Conservation (phyloP, 2,113 vertebrate species). For the Equus przewalskii region DNA sequence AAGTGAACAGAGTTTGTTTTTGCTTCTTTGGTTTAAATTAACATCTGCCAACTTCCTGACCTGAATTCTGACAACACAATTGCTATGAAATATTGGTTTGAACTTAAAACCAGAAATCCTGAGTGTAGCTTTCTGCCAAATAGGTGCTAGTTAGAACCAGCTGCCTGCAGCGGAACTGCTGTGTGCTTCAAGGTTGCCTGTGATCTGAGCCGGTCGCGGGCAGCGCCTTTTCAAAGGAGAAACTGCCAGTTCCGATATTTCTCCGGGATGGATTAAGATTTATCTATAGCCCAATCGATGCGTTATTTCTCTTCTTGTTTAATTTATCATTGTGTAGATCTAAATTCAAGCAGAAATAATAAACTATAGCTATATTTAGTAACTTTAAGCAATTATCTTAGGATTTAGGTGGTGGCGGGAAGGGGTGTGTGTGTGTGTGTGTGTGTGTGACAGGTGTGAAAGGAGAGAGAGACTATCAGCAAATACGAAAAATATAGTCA, state of each 20-base stretch:
- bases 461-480: neutral
- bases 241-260: slow-evolving; percentile 57
- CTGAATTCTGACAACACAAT: slow-evolving; percentile 82
- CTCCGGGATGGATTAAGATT: slow-evolving; percentile 48
- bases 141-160: slow-evolving; percentile 84
- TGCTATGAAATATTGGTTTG: slow-evolving; percentile 79
- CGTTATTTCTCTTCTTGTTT: slow-evolving; percentile 48
- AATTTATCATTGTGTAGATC: slow-evolving; percentile 31
- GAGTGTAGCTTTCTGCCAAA: slow-evolving; percentile 75
- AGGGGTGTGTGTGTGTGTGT: neutral
- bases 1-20: slow-evolving; percentile 64
- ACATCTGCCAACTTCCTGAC: slow-evolving; percentile 81
- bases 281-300: slow-evolving; percentile 24
- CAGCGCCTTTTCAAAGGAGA: slow-evolving; percentile 63
- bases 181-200: slow-evolving; percentile 68
- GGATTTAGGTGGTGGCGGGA: neutral
- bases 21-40: slow-evolving; percentile 80
- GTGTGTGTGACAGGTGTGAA: neutral
- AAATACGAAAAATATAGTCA: neutral
- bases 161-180: slow-evolving; percentile 64
- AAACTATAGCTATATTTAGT: neutral
- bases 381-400: neutral
- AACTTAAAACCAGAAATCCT: slow-evolving; percentile 78
- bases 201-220: slow-evolving; percentile 19
- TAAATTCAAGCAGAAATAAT: neutral